Evolutionary conservation across 2,797 vertebrate species (phyloP), one percentile per base, ranked within the genome.

Genomic region (Macroramphosus scolopax): DNA sequence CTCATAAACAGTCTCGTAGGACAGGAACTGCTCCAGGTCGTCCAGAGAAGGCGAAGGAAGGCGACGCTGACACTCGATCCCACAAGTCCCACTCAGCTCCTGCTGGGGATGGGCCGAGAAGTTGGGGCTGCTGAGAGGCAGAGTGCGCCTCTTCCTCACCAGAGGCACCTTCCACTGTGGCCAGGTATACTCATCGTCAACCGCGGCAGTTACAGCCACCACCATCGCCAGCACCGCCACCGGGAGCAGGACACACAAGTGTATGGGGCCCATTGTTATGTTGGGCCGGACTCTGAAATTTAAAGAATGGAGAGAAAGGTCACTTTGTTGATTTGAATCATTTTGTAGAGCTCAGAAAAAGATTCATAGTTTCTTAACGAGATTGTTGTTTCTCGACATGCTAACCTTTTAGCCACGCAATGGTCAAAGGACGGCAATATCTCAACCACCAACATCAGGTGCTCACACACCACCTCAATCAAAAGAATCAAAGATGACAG

Each of bases 1-100:
- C 58, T 95, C 94, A 22, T 95, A 98, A 51, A 97, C 61, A 0
- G 96, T 99, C 81, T 99, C 96, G 0, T 93, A 98, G 26, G 96
- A 95, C n/a, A 99, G 86, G 48, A 91, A 78, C 17, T 92, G 77
- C 82, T 97, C 94, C 79, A 97, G 69, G 49, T 93, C 92, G 3
- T 88, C 68, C 49, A 93, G 65, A 20, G 88, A 93, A 22, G 92
- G 90, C 10, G 71, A 51, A 0, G 95, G 93, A 10, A 94, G 68
- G 15, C 53, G 83, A 10, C 80, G 89, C 83, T 95, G 95, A 63
- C 95, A 97, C 64, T 95, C 93, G 2, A 98, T 97, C 44, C 95
- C 95, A 54, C 96, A 99, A n/a, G 80, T 89, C 0, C 89, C 87
- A 3, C 80, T 91, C 45, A 89, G 64, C 79, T 90, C 84, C 2